Base-by-base conservation (phyloP, 2,797 vertebrate species). In the Acanthurus lineatus region DNA sequence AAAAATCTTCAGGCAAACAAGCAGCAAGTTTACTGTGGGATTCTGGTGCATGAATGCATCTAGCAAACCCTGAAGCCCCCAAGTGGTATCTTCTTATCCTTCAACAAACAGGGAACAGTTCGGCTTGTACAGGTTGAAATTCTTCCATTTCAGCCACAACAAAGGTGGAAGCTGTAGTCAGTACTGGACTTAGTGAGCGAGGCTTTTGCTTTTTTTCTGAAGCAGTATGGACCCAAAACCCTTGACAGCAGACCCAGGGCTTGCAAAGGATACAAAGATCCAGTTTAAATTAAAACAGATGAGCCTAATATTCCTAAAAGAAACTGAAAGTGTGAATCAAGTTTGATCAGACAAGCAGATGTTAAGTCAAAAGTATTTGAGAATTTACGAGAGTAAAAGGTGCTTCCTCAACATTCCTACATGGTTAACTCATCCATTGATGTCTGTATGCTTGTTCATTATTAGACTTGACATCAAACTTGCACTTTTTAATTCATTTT, bases 171-270 rank as follows among this genome's bases (percentile, higher is more conserved):
- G 22, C 19, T 8, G 45, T 58, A 11, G 11, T 48, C 54, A 42
- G 16, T n/a, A 7, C n/a, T 0, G 0, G 44, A 44, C 15, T 44
- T 6, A 7, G 32, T 35, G 19, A 20, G 17, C 47, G 16, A 42
- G 11, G 32, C n/a, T 25, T 16, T 58, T 9, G 38, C 58, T 35
- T 61, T 38, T 65, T 57, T 40, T 44, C 32, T 73, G 62, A 40
- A 51, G 45, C 11, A 58, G 28, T 9, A 25, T 1, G 16, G 42
- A 15, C 6, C 16, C 57, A 38, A 38, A 48, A 45, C 25, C 8
- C 9, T n/a, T 44, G 2, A 69, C 7, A 47, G 14, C 7, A 9
- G 67, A 1, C 6, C 16, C 38, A 44, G 56, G 20, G 20, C 1
- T 22, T 11, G 22, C 51, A 20, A 15, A 51, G 49, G 10, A 51